These are phyloP conservation scores for Entomobrya multifasciata DNA, from an alignment of 2,888 invertebrate genomes.

Conservation along the genomic window DNA sequence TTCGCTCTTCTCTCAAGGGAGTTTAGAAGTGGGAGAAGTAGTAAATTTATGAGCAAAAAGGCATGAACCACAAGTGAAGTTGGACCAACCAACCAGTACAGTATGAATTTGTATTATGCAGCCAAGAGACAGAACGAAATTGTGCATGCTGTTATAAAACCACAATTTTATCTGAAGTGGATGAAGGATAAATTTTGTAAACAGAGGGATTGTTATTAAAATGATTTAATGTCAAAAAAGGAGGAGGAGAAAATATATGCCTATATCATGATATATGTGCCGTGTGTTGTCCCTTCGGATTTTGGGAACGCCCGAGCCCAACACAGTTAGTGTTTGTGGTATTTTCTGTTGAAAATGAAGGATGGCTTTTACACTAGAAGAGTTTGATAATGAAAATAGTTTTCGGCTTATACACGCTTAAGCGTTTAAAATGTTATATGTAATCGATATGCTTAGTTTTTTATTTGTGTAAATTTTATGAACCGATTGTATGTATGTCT, in stretches of 20 bases:
- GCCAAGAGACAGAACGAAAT: neutral
- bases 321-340: neutral
- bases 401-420: too few relatives aligned
- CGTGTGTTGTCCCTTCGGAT: conserved; percentile 13
- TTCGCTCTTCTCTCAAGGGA: neutral
- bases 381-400: too few relatives aligned
- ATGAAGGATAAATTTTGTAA: neutral
- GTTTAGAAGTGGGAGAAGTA: too few relatives aligned
- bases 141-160: neutral
- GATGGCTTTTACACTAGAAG: too few relatives aligned
- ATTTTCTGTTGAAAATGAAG: too few relatives aligned
- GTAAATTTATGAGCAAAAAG: conserved; percentile 21
- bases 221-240: conserved; percentile 34
- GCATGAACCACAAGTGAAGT: neutral
- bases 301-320: conserved; percentile 51
- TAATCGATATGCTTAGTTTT: too few relatives aligned
- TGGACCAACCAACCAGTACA: neutral
- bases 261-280: conserved; percentile 29
- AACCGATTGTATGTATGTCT: too few relatives aligned
- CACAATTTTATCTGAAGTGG: conserved; percentile 5
- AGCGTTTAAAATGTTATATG: too few relatives aligned
- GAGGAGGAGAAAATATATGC: conserved; percentile 24
- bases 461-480: too few relatives aligned
- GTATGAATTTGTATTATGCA: conserved; percentile 4
- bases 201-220: conserved; percentile 20